Evolutionary conservation across 2,797 vertebrate species (phyloP).

Genomic region (Pseudomugil gertrudae): DNA sequence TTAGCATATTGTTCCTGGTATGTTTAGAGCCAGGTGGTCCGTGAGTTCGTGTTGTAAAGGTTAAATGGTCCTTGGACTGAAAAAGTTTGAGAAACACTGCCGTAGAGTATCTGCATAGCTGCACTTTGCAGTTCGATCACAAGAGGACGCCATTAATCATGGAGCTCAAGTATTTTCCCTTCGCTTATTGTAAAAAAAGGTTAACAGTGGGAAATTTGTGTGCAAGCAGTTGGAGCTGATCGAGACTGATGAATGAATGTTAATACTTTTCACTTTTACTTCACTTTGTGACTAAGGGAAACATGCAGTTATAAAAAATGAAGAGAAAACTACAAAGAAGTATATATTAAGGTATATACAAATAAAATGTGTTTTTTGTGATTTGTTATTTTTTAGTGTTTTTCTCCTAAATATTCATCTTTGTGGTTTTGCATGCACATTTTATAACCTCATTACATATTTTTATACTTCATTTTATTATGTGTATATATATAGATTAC

Average conservation of each 20-base stretch:
- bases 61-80: no score
- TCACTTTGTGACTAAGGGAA: not conserved
- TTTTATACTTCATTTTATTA: not conserved
- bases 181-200: not conserved
- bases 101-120: not conserved
- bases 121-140: conserved; percentile 34
- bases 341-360: not conserved
- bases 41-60: no score
- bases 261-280: not conserved
- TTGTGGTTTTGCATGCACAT: not conserved
- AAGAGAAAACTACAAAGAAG: not conserved
- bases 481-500: not conserved
- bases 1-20: no score
- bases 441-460: not conserved
- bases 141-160: conserved; percentile 24
- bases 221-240: not conserved
- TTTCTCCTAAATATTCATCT: not conserved
- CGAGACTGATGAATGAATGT: not conserved
- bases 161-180: not conserved
- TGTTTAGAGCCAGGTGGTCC: no score
- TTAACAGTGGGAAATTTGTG: no score
- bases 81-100: no score
- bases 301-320: not conserved
- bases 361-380: not conserved
- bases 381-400: not conserved